Evolutionary conservation across 2,797 vertebrate genomes (phyloP).

Genomic region (Pseudocheirus occidentalis): DNA sequence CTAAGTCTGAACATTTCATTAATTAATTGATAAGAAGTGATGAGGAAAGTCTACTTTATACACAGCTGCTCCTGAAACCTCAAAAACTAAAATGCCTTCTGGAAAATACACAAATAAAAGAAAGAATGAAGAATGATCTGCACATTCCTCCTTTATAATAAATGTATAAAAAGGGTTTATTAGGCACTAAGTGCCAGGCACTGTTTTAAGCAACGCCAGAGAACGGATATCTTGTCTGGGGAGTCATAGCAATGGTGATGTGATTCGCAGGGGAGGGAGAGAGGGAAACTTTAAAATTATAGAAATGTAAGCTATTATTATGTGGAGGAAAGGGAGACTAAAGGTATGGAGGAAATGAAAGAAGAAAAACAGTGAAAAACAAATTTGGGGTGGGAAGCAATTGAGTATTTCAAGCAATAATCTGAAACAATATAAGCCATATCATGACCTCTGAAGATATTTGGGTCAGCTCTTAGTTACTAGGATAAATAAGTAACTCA

Average conservation of each 20-base stretch:
- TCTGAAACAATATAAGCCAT: not conserved
- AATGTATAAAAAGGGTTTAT: not conserved
- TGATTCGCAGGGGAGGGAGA: too few species aligned
- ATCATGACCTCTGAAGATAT: not conserved
- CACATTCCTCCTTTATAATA: too few species aligned
- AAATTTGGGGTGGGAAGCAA: not conserved
- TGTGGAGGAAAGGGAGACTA: not conserved
- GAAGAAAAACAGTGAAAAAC: constrained; percentile 36
- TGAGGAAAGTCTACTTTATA: constrained; percentile 26
- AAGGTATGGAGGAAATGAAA: not conserved
- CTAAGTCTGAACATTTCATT: constrained; percentile 41
- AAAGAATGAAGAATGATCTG: too few species aligned
- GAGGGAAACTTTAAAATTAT: not conserved
- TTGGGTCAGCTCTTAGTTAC: not conserved
- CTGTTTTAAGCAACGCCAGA: too few species aligned
- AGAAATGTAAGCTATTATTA: not conserved
- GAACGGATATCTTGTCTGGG: too few species aligned
- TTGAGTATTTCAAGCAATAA: not conserved
- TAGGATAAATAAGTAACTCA: constrained; percentile 27
- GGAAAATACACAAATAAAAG: constrained; percentile 40
- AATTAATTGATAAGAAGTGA: constrained; percentile 20
- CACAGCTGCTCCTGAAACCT: constrained; percentile 5
- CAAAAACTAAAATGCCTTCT: constrained; percentile 3
- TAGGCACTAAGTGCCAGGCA: not conserved
- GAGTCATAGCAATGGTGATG: too few species aligned